Evolutionary conservation across 2,797 vertebrate species (phyloP), one percentile per base, ranked within the genome.

Genomic region (Brachyalestes nurse): DNA sequence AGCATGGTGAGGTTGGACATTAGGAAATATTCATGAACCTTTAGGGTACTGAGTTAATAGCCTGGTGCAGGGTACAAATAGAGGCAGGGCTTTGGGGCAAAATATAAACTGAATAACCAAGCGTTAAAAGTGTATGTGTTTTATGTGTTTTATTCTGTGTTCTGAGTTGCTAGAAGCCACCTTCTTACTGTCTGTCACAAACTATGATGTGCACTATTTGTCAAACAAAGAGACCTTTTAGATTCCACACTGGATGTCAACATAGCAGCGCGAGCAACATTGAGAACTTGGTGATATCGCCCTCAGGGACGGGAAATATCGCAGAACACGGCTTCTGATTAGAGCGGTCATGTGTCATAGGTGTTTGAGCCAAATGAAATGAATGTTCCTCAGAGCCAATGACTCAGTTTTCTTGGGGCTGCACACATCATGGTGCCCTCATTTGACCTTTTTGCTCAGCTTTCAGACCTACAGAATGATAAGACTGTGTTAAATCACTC

Each of bases 301-400:
- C 55, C 55, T 57, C 2, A 57, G 55, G 55, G 34, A 49, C 16
- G 45, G 45, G 42, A 45, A 47, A 55, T 55, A 28, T 51, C 14
- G 16, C 34, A 23, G 57, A 21, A 66, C 38, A 49, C 7, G 21
- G 1, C 71, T 49, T 67, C 8, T 74, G 72, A 80, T 80, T 80
- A 67, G 72, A 83, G 71, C 55, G 69, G 71, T 78, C 75, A 66
- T 80, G 55, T 75, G 81, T 80, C 84, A 67, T n/a, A 55, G 25
- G 17, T 7, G 25, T 57, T 75, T 57, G 23, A 23, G 14, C 57
- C 25, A 66, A n/a, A 55, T 17, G 38, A 74, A 80, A 65, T 47
- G 70, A 72, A 77, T 60, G 78, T 79, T 78, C 60, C 71, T 21
- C 75, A 72, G 76, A 69, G 58, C 28, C 49, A 80, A 53, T 80